Evolutionary conservation across 2,113 vertebrate genomes (phyloP), one percentile per base, ranked within the genome.

Genomic region (Cochlearius cochlearius): DNA sequence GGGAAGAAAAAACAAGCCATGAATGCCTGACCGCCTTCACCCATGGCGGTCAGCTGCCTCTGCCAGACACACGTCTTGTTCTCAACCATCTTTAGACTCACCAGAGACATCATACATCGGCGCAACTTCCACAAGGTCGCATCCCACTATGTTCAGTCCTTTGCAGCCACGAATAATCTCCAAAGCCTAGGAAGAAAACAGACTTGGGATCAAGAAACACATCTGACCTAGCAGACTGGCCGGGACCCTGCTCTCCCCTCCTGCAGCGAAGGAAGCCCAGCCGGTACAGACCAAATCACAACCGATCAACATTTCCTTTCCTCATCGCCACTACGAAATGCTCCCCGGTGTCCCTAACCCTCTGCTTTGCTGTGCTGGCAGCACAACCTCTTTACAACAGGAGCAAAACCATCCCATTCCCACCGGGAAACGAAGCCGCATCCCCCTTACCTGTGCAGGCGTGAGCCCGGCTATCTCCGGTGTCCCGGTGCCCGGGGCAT

Each of bases 381-480:
- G 47, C 47, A 52, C 0, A 0, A 17, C 14, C 52, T 71, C 64
- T 68, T 26, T 19, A n/a, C n/a, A 49, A 36, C 0, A 2, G 60
- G 27, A 68, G 12, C 5, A 55, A 15, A 75, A 45, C 1, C 1
- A 0, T 22, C 15, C 78, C 22, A 6, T 43, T 58, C 11, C 26
- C 30, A 2, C 23, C 0, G 25, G 16, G 49, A 30, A 84, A 59
- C 1, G 6, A n/a, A 58, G 34, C 14, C 0, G 29, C 4, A 5
- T 14, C 17, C 25, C 53, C 41, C 77, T 97, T 92, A 99, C 99
- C 99, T 99, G 99, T 8, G 96, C 98, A 3, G 99, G 98, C 2
- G 99, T 99, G 22, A 99, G 99, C 10, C 99, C 99, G 0, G 99
- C 99, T 9, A 99, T 98, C 98, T 99, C 99, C 0, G 99, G 99